Evolutionary conservation across 2,888 invertebrate species (phyloP).

Genomic region (Exocentrus adspersus): DNA sequence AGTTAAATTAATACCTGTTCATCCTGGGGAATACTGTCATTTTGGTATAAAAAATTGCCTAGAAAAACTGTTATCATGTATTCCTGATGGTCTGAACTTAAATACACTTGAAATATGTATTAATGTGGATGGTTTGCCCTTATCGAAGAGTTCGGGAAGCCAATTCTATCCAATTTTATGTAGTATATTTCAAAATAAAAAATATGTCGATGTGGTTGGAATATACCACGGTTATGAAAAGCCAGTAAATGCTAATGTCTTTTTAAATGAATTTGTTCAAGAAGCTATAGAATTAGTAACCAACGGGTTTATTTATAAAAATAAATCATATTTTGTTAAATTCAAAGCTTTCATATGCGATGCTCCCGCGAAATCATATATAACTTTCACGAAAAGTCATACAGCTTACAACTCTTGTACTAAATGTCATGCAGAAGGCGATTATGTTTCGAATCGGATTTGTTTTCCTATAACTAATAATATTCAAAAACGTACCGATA

Average conservation of each 20-base stretch:
- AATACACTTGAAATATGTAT: not conserved
- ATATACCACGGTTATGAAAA: constrained; percentile 35
- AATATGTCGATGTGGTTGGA: constrained; percentile 24
- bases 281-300: constrained; percentile 29
- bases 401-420: constrained; percentile 41
- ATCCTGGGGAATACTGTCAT: constrained; percentile 18
- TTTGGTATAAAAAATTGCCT: constrained; percentile 15
- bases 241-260: constrained; percentile 30
- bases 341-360: constrained; percentile 39
- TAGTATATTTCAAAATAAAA: constrained; percentile 13
- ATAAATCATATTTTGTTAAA: constrained; percentile 24
- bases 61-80: too few species aligned
- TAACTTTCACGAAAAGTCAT: constrained; percentile 35
- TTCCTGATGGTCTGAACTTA: not conserved
- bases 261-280: constrained; percentile 35
- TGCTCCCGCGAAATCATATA: constrained; percentile 28
- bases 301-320: constrained; percentile 33
- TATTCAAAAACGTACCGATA: constrained; percentile 12
- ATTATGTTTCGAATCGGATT: not conserved
- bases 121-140: not conserved
- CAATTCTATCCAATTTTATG: constrained; percentile 24
- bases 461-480: not conserved
- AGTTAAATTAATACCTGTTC: constrained; percentile 6
- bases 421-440: constrained; percentile 31
- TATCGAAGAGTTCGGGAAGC: not conserved